Evolutionary conservation across 2,888 invertebrate genomes (phyloP).

Genomic region (Athalia rosae): DNA sequence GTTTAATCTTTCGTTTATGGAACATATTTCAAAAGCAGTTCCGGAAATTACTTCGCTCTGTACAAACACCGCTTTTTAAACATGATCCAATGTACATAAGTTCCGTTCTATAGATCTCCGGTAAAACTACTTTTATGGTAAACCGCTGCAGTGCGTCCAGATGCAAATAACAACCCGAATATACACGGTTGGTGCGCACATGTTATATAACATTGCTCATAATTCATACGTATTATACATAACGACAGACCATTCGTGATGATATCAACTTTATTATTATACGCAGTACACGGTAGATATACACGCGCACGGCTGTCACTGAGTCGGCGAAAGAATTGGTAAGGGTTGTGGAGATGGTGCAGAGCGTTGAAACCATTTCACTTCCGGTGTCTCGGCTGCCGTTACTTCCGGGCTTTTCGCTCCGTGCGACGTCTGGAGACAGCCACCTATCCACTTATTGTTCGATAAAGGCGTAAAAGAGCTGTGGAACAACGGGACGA

Average conservation of each 20-base stretch:
- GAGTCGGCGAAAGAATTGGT: constrained; percentile 6
- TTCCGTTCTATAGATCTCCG: constrained; percentile 10
- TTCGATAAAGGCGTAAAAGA: constrained; percentile 46
- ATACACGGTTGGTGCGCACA: constrained; percentile 17
- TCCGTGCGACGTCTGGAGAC: constrained; percentile 42
- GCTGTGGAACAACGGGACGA: constrained; percentile 50
- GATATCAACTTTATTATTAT: constrained; percentile 35
- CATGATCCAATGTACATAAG: background rate
- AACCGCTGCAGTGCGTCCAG: constrained; percentile 28
- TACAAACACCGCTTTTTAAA: constrained; percentile 2
- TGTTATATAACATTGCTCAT: background rate
- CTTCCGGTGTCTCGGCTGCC: constrained; percentile 63
- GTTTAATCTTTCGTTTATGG: too few relatives aligned
- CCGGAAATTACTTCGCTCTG: background rate
- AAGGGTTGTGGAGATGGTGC: constrained; percentile 39
- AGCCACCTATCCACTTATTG: too few relatives aligned
- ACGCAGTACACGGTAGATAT: background rate
- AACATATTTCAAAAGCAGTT: background rate
- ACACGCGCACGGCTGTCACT: background rate
- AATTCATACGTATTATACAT: background rate
- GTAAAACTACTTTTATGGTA: constrained; percentile 38
- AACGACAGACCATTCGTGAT: constrained; percentile 15
- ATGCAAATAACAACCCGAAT: constrained; percentile 39
- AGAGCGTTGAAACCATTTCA: constrained; percentile 56
- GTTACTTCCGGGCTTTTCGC: constrained; percentile 55